Evolutionary conservation across 2,797 vertebrate species (phyloP).

Genomic region (Bothrops alternatus): DNA sequence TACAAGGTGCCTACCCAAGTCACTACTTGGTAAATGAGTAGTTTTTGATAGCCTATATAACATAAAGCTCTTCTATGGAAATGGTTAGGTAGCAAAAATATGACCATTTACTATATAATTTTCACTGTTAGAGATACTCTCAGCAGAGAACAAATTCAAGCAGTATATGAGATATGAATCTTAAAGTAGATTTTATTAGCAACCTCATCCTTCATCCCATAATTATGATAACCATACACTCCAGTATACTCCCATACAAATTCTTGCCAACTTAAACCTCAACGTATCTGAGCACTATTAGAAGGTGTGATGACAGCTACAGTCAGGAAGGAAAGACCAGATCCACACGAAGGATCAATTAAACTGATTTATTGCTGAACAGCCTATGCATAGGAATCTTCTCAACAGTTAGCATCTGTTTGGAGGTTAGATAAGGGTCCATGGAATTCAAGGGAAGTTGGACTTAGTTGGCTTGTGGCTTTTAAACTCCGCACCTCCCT

Average conservation of each 20-base stretch:
- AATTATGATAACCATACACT: not conserved
- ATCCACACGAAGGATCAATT: not conserved
- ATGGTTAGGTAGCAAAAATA: not conserved
- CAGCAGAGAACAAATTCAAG: not conserved
- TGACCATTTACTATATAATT: not conserved
- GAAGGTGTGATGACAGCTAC: not conserved
- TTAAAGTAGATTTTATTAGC: not conserved
- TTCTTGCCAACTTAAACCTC: not conserved
- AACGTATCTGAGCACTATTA: rapidly evolving
- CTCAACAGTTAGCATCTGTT: no score
- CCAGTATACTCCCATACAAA: not conserved
- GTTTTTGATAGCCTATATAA: not conserved
- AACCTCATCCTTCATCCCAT: not conserved
- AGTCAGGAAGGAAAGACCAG: not conserved
- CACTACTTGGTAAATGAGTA: not conserved
- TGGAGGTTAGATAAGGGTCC: no score
- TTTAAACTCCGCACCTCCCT: no score
- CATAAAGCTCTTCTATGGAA: not conserved
- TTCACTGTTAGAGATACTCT: not conserved
- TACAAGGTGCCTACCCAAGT: not conserved
- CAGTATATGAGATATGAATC: not conserved
- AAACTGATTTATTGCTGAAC: no score
- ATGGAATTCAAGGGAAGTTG: no score
- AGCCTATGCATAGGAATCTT: no score
- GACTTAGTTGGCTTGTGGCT: no score